Percentiles rank a stretch among this genome's conserved stretches.
phyloP scores from a whole-genome alignment of 2,113 vertebrate genomes.

The Paradoxurus hermaphroditus region DNA sequence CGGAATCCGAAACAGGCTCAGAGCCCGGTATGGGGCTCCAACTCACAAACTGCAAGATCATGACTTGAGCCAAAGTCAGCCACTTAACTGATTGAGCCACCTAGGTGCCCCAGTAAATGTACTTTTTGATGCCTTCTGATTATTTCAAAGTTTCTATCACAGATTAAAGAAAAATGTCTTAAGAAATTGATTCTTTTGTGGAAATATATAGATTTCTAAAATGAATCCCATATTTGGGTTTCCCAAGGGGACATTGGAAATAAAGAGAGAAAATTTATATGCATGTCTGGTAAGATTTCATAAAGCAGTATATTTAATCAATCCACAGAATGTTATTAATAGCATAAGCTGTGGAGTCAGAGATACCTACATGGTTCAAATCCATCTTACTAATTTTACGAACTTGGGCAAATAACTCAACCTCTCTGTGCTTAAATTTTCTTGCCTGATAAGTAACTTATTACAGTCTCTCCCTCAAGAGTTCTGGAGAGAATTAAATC shows the following conservation, averaged over 20 bases:
- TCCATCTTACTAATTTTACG: neutral
- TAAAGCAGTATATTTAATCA: neutral
- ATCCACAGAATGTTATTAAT: neutral
- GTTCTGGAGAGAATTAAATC: constrained; percentile 10
- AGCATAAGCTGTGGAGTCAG: neutral
- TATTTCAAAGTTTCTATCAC: constrained; percentile 11
- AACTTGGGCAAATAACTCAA: neutral
- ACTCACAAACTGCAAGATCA: no score
- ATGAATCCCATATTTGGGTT: neutral
- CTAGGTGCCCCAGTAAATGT: neutral
- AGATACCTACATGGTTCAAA: neutral
- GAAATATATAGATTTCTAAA: neutral
- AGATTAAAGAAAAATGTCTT: neutral
- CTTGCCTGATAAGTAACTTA: constrained; percentile 8
- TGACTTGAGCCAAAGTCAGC: no score
- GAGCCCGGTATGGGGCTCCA: no score
- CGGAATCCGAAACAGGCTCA: no score
- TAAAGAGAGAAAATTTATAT: neutral
- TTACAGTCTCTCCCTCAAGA: neutral
- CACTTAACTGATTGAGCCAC: no score
- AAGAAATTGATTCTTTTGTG: neutral
- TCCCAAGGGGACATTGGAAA: neutral
- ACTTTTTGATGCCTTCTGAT: neutral
- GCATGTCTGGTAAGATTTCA: neutral
- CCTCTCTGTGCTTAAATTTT: constrained; percentile 16